phyloP scores from a whole-genome alignment of 2,113 vertebrate genomes.

The Centropus bengalensis region DNA sequence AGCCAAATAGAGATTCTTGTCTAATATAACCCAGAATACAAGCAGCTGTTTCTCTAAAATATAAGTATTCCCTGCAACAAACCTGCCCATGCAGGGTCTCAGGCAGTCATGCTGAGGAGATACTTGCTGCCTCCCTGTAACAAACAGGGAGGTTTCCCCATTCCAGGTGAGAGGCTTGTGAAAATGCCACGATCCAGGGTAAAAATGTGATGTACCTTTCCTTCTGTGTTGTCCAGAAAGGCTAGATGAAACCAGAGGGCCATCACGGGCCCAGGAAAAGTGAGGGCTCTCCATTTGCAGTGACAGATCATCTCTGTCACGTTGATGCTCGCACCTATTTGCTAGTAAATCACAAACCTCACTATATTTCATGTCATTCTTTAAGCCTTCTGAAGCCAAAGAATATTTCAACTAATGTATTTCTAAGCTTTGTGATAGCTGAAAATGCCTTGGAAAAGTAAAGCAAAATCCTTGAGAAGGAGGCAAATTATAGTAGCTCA shows the following conservation, averaged over 20 bases:
- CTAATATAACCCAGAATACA: not conserved
- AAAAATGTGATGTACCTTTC: not conserved
- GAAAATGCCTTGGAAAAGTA: not conserved
- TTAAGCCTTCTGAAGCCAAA: not conserved
- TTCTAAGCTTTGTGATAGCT: not conserved
- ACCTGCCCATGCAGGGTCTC: not conserved
- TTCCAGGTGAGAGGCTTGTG: not conserved
- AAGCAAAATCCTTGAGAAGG: not conserved
- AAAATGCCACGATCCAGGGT: not conserved
- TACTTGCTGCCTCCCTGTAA: not conserved
- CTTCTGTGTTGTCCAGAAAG: not conserved
- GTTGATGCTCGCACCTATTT: not conserved
- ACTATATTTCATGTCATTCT: not conserved
- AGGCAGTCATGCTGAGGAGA: accelerated
- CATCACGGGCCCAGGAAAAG: not conserved
- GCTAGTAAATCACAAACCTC: not conserved
- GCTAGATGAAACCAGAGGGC: not conserved
- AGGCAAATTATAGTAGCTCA: not conserved
- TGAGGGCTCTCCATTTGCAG: not conserved
- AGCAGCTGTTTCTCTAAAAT: not conserved
- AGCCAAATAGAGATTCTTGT: not conserved
- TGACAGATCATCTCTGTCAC: not conserved
- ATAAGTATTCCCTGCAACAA: not conserved
- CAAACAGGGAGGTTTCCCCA: not conserved
- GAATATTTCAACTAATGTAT: not conserved